phyloP scores from a whole-genome alignment of 2,113 vertebrate species.

The Lophotis ruficrista region DNA sequence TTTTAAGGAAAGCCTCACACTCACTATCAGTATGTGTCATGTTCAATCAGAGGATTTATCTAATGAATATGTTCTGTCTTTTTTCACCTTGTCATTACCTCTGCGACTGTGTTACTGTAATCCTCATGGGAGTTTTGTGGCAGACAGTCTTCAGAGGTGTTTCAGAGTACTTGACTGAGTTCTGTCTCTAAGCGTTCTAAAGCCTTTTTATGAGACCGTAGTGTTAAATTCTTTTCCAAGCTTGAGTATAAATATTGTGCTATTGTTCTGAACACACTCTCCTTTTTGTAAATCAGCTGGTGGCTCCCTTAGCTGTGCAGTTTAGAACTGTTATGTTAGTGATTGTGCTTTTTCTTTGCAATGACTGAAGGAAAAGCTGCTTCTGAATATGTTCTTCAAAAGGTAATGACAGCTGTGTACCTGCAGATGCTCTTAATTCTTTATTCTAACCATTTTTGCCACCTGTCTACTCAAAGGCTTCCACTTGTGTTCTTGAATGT shows the following conservation, averaged over 20 bases:
- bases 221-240: background rate
- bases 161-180: background rate
- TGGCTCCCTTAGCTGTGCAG: background rate
- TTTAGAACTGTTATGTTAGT: background rate
- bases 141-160: background rate
- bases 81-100: background rate
- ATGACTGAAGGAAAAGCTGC: background rate
- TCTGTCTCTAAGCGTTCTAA: background rate
- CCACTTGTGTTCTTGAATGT: background rate
- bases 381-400: background rate
- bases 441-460: background rate
- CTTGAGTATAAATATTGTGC: background rate
- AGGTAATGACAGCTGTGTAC: background rate
- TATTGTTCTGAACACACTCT: background rate
- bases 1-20: background rate
- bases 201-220: background rate
- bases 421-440: background rate
- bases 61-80: background rate
- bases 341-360: background rate
- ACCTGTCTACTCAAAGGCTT: background rate
- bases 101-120: background rate
- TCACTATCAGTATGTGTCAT: background rate
- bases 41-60: background rate
- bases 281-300: background rate
- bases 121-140: background rate